Percentiles rank a stretch among this genome's conserved stretches.
phyloP scores from a whole-genome alignment of 2,797 vertebrate species.

The Coregonus suidteri region DNA sequence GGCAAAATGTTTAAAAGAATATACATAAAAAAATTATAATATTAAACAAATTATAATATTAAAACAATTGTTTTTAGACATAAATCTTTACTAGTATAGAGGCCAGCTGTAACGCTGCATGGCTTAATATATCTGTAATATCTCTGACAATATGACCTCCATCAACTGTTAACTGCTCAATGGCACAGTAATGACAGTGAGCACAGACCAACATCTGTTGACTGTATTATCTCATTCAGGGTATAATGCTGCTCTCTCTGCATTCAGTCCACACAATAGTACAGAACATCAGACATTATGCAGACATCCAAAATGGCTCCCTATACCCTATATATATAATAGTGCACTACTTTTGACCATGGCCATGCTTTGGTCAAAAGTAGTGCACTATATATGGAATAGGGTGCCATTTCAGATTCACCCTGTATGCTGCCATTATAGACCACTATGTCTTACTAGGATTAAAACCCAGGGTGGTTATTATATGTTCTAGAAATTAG shows the following conservation, averaged over 20 bases:
- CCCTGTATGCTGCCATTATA: neutral
- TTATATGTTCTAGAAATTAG: conserved; percentile 14
- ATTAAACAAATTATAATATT: no score
- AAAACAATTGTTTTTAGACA: neutral
- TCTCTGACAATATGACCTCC: neutral
- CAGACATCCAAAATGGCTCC: neutral
- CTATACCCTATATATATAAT: neutral
- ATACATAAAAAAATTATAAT: no score
- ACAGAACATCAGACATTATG: neutral
- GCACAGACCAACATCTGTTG: neutral
- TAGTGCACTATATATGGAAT: no score
- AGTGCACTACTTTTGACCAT: neutral
- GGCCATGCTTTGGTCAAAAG: no score
- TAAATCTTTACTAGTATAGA: neutral
- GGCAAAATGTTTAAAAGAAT: neutral
- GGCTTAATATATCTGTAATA: neutral
- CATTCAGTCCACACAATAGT: neutral
- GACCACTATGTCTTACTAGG: neutral
- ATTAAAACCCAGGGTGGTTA: neutral
- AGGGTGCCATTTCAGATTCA: neutral
- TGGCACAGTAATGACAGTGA: neutral
- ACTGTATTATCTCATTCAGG: neutral
- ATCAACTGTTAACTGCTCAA: neutral
- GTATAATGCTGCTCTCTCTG: neutral
- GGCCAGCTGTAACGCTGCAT: neutral